Evolutionary conservation across 64 coral and sea anemone species (phyloP), one percentile per base, ranked within the genome.

Genomic region (Stichodactyla mertensii): DNA sequence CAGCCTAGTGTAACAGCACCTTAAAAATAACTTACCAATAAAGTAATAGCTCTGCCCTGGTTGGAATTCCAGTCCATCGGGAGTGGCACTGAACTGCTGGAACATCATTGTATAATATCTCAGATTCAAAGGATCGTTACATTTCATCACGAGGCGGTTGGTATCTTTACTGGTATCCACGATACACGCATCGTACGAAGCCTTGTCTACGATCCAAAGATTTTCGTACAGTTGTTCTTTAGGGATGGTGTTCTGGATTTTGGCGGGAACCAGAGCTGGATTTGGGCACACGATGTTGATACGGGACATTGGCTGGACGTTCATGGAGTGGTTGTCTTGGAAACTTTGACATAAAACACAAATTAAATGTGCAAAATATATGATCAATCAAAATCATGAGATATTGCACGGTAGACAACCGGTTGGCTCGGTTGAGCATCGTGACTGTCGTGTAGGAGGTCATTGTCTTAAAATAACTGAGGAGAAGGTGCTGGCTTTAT

Each of bases 271-370:
- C 26, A 88, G 85, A 12, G 87, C 93, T 53, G 82, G 89, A 88
- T 91, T 95, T 18, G 93, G 93, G 66, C 93, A 95, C 77, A 95
- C 82, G 61, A 95, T 71, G 64, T 86, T 91, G 60, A 91, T 67
- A 36, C 86, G 79, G n/a, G 89, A 84, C 82, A 84, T 60, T 24
- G 57, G 45, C 19, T 84, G 51, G 19, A 84, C 53, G 55, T 57
- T 58, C 27, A 84, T 24, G 23, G 24, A 60, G 82, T 56, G 55
- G 54, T 56, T 84, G 54, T 27, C 82, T 84, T 23, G 45, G 57
- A 84, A 84, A 56, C 53, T 84, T 19, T 81, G 8, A 16, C 7
- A 55, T 16, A n/a, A 13, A 24, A 80, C 15, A 0, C 13, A 54
- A 10, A 59, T 59, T 59, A 10, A 59, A 59, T 12, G 1, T 59